Percentiles rank a stretch among this genome's conserved stretches.
Conservation (phyloP, 2,113 vertebrate species). For the Tragelaphus scriptus region DNA sequence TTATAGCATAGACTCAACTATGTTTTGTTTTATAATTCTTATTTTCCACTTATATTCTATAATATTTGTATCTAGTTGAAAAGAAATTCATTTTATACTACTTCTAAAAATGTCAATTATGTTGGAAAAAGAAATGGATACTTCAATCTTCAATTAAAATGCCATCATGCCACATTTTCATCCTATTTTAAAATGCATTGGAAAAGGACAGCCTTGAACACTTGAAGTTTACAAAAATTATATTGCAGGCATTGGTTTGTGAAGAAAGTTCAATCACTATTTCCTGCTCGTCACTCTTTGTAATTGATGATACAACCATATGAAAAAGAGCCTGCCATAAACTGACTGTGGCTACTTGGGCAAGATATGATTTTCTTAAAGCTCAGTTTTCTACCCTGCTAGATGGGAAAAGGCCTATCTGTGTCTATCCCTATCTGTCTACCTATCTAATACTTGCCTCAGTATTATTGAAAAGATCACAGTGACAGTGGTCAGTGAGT, state of each 20-base stretch:
- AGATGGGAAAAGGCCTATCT: not conserved
- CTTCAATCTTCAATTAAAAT: conserved; percentile 29
- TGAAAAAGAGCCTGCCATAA: not conserved
- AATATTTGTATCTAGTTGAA: not conserved
- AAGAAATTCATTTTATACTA: not conserved
- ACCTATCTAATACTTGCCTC: not conserved
- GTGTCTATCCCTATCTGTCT: not conserved
- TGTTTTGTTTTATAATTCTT: not conserved
- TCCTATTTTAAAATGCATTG: conserved; percentile 24
- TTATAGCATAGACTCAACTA: not conserved
- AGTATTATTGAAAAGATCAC: not conserved
- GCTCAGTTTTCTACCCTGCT: not conserved
- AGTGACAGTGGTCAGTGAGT: not conserved
- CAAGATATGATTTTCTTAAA: not conserved
- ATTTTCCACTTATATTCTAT: not conserved
- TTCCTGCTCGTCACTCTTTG: not conserved
- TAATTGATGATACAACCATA: not conserved
- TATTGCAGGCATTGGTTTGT: not conserved
- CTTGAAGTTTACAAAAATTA: conserved; percentile 38
- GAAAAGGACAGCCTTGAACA: conserved; percentile 34
- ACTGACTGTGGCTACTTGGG: not conserved
- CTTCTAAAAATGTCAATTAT: conserved; percentile 2
- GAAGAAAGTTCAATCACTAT: conserved; percentile 1
- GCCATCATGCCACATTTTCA: not conserved
- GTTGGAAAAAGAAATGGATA: conserved; percentile 19